Evolutionary conservation across 2,113 vertebrate genomes (phyloP), one percentile per base, ranked within the genome.

Genomic region (Procavia capensis): DNA sequence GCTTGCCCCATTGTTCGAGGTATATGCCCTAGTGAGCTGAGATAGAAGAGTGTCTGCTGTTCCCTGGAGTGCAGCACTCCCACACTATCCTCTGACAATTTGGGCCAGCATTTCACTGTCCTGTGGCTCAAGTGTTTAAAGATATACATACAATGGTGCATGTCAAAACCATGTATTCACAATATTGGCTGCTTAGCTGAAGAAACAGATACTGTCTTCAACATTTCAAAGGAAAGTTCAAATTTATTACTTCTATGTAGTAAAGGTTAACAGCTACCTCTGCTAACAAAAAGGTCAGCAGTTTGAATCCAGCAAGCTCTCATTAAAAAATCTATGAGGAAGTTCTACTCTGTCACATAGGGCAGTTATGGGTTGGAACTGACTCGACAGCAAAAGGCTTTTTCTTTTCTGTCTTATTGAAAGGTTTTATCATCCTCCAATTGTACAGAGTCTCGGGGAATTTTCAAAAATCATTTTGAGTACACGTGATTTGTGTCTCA

Each of bases 11-110:
- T 31, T 34, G 5, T 43, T 31, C n/a, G 6, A 2, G 5, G 66
- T 3, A 1, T 1, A 0, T 41, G 45, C 22, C 31, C 0, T 0
- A 7, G 9, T 22, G 4, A 75, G 9, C 43, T 1, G 14, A 45
- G 34, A 8, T 3, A 3, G 24, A 25, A 24, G 66, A 19, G 4
- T 2, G 57, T 74, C 36, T 17, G 63, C 16, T 5, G 13, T 75
- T 43, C 10, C 45, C 70, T 61, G 43, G 14, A 27, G 14, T 3
- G 54, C 13, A 2, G n/a, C 54, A n/a, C n/a, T 20, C n/a, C 66
- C 61, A 8, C 1, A 0, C 34, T 5, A 9, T 29, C 34, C 74
- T 29, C 3, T 27, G 43, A 25, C 34, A 59, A 24, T 24, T 24
- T 24, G 20, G 57, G 24, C 5, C 22, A 59, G 20, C 57, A 59